Evolutionary conservation across 2,797 vertebrate species (phyloP), one percentile per base, ranked within the genome.

Genomic region (Ctenopoma multispine): DNA sequence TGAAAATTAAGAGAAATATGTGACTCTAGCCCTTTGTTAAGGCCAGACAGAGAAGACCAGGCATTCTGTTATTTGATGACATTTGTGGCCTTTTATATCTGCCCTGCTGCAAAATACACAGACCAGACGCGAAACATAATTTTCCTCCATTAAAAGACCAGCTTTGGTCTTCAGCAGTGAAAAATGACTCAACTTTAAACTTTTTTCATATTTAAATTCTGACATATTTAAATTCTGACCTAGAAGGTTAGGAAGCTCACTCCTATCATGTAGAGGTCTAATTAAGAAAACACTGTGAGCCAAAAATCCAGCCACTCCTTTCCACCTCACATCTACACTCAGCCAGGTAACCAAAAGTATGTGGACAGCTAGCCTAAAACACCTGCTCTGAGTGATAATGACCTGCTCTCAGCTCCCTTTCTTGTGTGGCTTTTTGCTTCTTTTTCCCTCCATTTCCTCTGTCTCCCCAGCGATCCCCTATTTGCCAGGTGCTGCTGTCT

Each of bases 401-500:
- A 91, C 72, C 64, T 11, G 21, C 47, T 57, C 73, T 79, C 58
- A 65, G 24, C 69, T 86, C 77, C 77, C 69, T 79, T 85, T 82
- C 79, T 69, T 70, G 21, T 58, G 47, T 36, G 49, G 7, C 72
- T 69, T 41, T 62, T 65, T 24, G 17, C 46, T 65, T 36, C 63
- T 31, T 68, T 49, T 64, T 43, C 7, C 70, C 55, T 74, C 83
- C 64, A 69, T 78, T 86, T 87, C 68, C 81, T 64, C 59, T 4
- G 2, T 54, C 76, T 61, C 68, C 38, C 69, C 56, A 20, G 44
- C 3, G 5, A 36, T 69, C 29, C 34, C 74, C 65, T 68, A 44
- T 89, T 82, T 73, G 54, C 81, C 83, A 80, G 83, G 80, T 82
- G 69, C 77, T 71, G 73, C 71, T 66, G 81, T 59, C 75, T 71